Evolutionary conservation across 2,888 invertebrate species (phyloP).

Genomic region (Plutella xylostella): DNA sequence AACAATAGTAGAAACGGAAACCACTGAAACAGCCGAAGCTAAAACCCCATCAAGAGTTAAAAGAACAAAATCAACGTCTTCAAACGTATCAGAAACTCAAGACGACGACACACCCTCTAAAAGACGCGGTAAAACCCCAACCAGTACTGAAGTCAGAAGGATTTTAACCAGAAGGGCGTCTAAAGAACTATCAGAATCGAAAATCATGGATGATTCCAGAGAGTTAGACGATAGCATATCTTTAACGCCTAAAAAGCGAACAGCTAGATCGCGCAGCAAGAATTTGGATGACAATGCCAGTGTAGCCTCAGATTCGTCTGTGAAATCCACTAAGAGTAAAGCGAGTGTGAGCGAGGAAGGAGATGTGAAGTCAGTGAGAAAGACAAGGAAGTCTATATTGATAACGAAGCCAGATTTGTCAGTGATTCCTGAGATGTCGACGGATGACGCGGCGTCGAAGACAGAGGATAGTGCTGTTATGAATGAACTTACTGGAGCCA

Average conservation of each 20-base stretch:
- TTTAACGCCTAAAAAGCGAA: conserved; percentile 37
- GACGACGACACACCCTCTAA: conserved; percentile 23
- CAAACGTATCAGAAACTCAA: conserved; percentile 30
- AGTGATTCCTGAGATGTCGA: conserved; percentile 50
- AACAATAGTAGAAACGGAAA: not conserved
- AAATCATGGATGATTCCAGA: conserved; percentile 27
- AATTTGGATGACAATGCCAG: conserved; percentile 47
- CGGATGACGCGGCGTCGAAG: conserved; percentile 30
- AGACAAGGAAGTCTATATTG: conserved; percentile 40
- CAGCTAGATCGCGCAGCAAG: conserved; percentile 31
- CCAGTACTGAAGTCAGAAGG: conserved; percentile 38
- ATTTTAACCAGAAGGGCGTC: conserved; percentile 53
- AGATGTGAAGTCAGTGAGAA: conserved; percentile 30
- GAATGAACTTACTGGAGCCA: conserved; percentile 36
- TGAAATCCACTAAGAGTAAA: conserved; percentile 32
- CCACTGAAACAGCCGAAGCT: conserved; percentile 16
- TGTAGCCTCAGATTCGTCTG: conserved; percentile 40
- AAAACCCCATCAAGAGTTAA: conserved; percentile 41
- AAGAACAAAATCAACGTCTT: conserved; percentile 38
- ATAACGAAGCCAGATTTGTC: conserved; percentile 47
- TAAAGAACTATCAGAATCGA: conserved; percentile 36
- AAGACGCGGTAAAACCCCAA: conserved; percentile 38
- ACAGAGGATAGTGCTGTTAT: conserved; percentile 24
- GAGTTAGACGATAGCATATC: conserved; percentile 1
- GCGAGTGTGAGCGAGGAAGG: conserved; percentile 26